Conservation (phyloP, 2,113 vertebrate genomes). For the Noctilio leporinus region DNA sequence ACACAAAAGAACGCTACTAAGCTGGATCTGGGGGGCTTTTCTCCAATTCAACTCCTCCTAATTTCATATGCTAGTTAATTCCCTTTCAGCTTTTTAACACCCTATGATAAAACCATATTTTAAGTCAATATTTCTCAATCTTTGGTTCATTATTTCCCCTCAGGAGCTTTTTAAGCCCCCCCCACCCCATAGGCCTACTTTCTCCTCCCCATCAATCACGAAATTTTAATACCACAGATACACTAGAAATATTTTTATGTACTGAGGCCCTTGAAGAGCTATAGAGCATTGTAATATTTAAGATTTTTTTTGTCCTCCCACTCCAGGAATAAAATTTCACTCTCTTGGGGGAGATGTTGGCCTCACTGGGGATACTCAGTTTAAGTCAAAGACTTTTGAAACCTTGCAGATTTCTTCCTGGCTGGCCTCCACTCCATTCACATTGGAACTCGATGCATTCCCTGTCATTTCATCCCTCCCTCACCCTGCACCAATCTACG, state of each 20-base stretch:
- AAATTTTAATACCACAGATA: background rate
- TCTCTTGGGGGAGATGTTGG: background rate
- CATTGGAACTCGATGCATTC: background rate
- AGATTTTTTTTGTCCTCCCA: background rate
- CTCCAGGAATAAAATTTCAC: background rate
- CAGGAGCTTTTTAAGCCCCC: background rate
- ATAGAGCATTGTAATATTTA: background rate
- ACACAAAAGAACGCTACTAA: background rate
- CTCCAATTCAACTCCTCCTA: background rate
- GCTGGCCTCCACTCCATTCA: background rate
- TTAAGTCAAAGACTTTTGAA: background rate
- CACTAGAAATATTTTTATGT: background rate
- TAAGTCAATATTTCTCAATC: background rate
- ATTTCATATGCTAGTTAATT: background rate
- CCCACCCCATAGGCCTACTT: too few species aligned
- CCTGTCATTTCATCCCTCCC: background rate
- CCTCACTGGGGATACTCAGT: background rate
- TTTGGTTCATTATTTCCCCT: background rate
- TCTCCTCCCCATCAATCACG: background rate
- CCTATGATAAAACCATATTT: background rate
- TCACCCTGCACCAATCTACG: background rate
- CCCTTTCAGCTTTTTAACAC: background rate
- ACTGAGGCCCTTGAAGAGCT: background rate
- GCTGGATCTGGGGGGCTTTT: background rate
- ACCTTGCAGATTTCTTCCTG: accelerated